These are phyloP conservation scores for Puffinus mauretanicus DNA, from an alignment of 2,113 vertebrate genomes.

Conservation along the genomic window DNA sequence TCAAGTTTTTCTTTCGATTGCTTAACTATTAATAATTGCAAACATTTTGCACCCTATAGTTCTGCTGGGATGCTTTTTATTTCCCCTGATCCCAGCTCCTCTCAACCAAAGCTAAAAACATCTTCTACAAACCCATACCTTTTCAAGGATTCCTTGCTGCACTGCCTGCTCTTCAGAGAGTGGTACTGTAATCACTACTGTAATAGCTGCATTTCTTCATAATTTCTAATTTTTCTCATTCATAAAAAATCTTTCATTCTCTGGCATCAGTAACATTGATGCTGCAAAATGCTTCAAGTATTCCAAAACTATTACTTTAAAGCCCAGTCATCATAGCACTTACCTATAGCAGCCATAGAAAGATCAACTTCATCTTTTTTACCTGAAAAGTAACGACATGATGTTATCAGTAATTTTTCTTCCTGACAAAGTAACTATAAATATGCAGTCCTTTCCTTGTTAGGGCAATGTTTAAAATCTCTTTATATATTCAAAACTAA, in stretches of 20 bases:
- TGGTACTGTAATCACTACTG: neutral
- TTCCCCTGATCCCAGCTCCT: neutral
- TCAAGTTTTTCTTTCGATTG: neutral
- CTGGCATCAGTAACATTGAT: neutral
- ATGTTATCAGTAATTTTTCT: neutral
- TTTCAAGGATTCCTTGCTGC: neutral
- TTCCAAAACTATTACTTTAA: neutral
- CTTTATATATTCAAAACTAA: neutral
- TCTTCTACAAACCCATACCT: neutral
- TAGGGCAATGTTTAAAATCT: neutral
- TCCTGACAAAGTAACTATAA: neutral
- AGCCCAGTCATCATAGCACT: conserved; percentile 25
- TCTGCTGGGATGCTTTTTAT: neutral
- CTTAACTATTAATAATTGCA: neutral
- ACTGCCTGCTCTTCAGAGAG: neutral
- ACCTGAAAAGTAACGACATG: conserved; percentile 63
- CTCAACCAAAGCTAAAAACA: neutral
- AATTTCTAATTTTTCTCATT: neutral
- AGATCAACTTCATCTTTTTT: conserved; percentile 56
- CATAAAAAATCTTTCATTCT: neutral
- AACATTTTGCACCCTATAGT: neutral
- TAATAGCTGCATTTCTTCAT: neutral
- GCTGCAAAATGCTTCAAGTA: neutral
- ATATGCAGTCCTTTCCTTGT: neutral
- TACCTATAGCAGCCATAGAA: conserved; percentile 72